A percentile compares a stretch with the other conserved stretches of the same genome.
phyloP scores from a whole-genome alignment of 2,888 invertebrate species.

The Serrognathus titanus region DNA sequence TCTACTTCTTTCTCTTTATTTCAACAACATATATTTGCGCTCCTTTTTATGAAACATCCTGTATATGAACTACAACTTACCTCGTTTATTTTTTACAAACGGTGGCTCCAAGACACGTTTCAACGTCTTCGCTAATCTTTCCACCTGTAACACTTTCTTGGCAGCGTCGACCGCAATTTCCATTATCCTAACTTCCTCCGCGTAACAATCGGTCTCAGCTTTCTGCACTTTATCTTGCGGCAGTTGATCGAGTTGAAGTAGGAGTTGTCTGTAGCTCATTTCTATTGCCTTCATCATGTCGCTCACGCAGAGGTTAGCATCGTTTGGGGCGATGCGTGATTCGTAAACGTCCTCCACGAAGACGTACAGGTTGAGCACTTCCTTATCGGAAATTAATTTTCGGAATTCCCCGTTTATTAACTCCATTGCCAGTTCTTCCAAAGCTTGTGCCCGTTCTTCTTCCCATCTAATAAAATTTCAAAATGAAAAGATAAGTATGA shows the following conservation, averaged over 20 bases:
- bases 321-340: constrained; percentile 56
- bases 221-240: constrained; percentile 53
- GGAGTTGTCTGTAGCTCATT: constrained; percentile 43
- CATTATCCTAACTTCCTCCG: constrained; percentile 52
- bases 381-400: constrained; percentile 54
- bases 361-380: constrained; percentile 56
- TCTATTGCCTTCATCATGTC: constrained; percentile 61
- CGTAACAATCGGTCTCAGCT: constrained; percentile 54
- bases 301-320: constrained; percentile 54
- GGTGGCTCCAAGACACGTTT: constrained; percentile 48
- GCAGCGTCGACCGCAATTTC: constrained; percentile 56
- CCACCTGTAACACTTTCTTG: constrained; percentile 55
- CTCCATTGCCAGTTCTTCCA: constrained; percentile 55
- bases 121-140: constrained; percentile 50
- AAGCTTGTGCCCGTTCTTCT: constrained; percentile 52
- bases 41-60: neutral
- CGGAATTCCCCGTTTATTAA: constrained; percentile 58
- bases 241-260: constrained; percentile 55
- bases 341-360: constrained; percentile 65
- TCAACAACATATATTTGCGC: neutral
- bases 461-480: constrained; percentile 40
- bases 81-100: constrained; percentile 24
- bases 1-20: neutral
- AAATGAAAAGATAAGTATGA: neutral
- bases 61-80: constrained; percentile 19